Evolutionary conservation across 2,113 vertebrate genomes (phyloP).

Genomic region (Psephotus haematonotus): DNA sequence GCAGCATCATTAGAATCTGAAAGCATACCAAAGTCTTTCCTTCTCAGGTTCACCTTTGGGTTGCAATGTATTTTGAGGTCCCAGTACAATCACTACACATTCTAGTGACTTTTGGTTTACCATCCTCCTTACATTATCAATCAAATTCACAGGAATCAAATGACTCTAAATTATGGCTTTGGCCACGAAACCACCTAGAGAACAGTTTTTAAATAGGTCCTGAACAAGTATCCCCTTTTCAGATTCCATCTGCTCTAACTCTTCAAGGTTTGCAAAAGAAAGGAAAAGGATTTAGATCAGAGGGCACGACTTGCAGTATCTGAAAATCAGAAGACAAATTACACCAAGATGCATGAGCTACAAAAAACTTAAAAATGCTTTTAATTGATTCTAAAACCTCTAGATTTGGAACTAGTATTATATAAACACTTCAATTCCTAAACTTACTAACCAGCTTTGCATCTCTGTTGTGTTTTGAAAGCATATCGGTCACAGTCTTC

Average conservation of each 20-base stretch:
- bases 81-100: rapidly evolving
- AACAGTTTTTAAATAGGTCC: background rate
- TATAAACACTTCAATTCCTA: rapidly evolving
- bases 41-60: background rate
- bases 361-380: background rate
- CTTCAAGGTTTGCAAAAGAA: background rate
- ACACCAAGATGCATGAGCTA: background rate
- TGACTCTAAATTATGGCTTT: background rate
- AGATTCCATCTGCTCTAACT: background rate
- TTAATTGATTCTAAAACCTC: background rate
- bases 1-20: background rate
- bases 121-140: background rate
- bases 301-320: rapidly evolving
- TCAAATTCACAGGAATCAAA: background rate
- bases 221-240: background rate
- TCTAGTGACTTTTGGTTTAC: background rate
- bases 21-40: background rate
- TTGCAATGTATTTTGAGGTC: background rate
- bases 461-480: slow-evolving; percentile 87
- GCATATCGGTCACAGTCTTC: slow-evolving; percentile 90
- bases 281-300: background rate
- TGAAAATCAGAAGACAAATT: background rate
- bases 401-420: rapidly evolving
- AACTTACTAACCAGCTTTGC: slow-evolving; percentile 86
- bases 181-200: rapidly evolving